These are phyloP conservation scores for Rhamphomyia laevipes DNA, from an alignment of 2,888 invertebrate species.

Conservation along the genomic window DNA sequence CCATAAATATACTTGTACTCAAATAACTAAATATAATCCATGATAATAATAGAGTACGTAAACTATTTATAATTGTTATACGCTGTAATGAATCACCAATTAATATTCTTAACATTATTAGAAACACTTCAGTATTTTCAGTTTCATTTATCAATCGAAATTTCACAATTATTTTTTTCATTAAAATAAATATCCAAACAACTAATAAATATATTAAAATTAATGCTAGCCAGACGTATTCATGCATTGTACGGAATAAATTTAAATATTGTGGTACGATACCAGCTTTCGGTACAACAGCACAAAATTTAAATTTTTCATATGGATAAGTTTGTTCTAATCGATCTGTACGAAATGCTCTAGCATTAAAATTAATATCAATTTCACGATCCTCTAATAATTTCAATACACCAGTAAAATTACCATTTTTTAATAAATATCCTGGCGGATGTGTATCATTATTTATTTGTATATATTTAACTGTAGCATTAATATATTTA, in stretches of 20 bases:
- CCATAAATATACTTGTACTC: constrained; percentile 27
- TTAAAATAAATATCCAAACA: constrained; percentile 8
- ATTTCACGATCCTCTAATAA: constrained; percentile 21
- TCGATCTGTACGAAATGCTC: constrained; percentile 16
- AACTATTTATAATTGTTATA: constrained; percentile 21
- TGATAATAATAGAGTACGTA: constrained; percentile 25
- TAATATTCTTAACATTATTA: constrained; percentile 24
- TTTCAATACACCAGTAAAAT: constrained; percentile 22
- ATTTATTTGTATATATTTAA: constrained; percentile 21
- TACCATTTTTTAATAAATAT: constrained; percentile 18
- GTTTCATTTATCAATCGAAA: neutral
- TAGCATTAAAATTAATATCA: constrained; percentile 25
- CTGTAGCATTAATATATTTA: constrained; percentile 24
- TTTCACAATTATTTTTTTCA: constrained; percentile 4
- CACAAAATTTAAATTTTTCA: constrained; percentile 18
- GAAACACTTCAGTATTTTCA: constrained; percentile 14
- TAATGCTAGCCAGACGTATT: constrained; percentile 22
- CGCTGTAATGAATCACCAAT: constrained; percentile 24
- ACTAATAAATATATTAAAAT: constrained; percentile 19
- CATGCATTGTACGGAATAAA: constrained; percentile 23
- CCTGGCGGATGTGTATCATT: constrained; percentile 26
- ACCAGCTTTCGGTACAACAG: constrained; percentile 28
- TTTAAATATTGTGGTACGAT: constrained; percentile 25
- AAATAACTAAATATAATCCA: constrained; percentile 33
- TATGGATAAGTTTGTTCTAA: constrained; percentile 26